These are phyloP conservation scores for Botrylloides violaceus DNA, from an alignment of 23 tunicate species.

Conservation along the genomic window DNA sequence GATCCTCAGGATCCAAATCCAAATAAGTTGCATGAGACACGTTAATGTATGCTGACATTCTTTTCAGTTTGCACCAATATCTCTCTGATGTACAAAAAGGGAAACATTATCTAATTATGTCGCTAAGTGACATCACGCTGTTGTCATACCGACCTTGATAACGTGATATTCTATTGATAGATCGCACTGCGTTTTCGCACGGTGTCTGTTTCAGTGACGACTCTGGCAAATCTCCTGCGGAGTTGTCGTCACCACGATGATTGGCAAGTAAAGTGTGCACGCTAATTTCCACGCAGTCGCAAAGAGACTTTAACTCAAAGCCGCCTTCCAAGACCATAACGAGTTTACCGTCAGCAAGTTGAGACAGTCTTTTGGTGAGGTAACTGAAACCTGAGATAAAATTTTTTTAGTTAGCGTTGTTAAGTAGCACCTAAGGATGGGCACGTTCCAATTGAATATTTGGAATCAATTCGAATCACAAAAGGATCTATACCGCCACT, in stretches of 20 bases:
- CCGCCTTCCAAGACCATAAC: conserved; percentile 92
- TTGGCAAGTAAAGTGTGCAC: conserved; percentile 48
- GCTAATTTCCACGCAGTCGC: conserved; percentile 71
- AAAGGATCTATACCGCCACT: too few species aligned
- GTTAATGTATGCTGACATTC: conserved; percentile 20
- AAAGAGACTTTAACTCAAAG: conserved; percentile 61
- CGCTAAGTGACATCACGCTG: background rate
- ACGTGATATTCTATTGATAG: conserved; percentile 20
- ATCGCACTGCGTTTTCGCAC: conserved; percentile 20
- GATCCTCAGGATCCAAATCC: conserved; percentile 15
- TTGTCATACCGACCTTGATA: conserved; percentile 28
- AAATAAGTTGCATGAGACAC: conserved; percentile 18
- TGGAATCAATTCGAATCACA: too few species aligned
- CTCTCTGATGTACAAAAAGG: conserved; percentile 3
- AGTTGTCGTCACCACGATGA: background rate
- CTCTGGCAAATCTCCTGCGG: conserved; percentile 12
- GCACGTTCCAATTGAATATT: too few species aligned
- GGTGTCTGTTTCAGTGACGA: conserved; percentile 24
- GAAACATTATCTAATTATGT: background rate
- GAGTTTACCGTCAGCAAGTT: conserved; percentile 52
- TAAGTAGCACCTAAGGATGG: too few species aligned
- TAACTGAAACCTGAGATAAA: conserved; percentile 58
- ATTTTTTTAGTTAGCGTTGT: background rate
- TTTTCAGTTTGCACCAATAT: conserved; percentile 20
- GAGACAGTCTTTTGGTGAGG: conserved; percentile 37